Base-by-base conservation (phyloP, 2,797 vertebrate genomes). In the Acrossocheilus wenchowensis region DNA sequence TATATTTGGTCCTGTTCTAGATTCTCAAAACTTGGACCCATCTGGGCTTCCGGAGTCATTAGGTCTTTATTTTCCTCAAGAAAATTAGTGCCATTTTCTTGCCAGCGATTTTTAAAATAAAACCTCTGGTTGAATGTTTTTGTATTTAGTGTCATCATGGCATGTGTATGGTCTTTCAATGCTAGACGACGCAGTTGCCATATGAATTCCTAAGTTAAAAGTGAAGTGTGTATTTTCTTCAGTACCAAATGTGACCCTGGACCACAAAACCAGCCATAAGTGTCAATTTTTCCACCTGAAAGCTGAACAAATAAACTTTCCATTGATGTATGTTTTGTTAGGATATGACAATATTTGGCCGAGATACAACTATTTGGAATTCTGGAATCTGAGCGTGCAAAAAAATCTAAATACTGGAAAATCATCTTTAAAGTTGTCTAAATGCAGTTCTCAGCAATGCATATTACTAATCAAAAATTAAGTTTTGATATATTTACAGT, bases 51-150 rank as follows among this genome's bases (percentile, higher is more conserved):
- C 83, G 69, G 57, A 71, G 52, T 84, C 30, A 26, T 68, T 75
- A 41, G 50, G 36, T 85, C 64, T 90, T 15, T 79, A 78, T 73
- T 64, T 52, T 45, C 14, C 26, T 30, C 14, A 48, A 39, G 23
- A 78, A 81, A 74, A 41, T 64, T 43, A 84, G 87, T 88, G 85
- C 88, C 87, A 87, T 88, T 62, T 62, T 87, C 78, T 82, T 75
- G 52, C 81, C 62, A 83, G 81, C 12, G 77, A 69, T 68, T 88
- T 87, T 71, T 87, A 39, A 80, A 88, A 80, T 52, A 88, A 84
- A 30, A 82, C 26, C 34, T 39, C 19, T 11, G 72, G 72, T 83
- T 87, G 26, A 84, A 78, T 60, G 80, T 83, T 88, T 88, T 82
- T 52, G 73, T 78, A 82, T 60, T 74, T 86, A 39, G 54, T 36